Evolutionary conservation across 2,888 invertebrate species (phyloP).

Genomic region (Margaritifera margaritifera): DNA sequence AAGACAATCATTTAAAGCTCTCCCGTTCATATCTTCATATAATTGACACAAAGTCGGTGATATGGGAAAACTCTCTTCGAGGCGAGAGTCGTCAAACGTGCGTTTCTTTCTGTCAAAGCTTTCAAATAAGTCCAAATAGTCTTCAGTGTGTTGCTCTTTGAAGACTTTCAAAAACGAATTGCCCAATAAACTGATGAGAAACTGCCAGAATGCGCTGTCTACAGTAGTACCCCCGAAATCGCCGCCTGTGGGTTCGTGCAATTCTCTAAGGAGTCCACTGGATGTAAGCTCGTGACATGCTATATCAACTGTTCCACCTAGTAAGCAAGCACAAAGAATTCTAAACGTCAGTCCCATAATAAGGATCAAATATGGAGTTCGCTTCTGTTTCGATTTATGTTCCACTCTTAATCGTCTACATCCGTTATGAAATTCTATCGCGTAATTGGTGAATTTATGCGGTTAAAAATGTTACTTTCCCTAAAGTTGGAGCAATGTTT

Average conservation of each 20-base stretch:
- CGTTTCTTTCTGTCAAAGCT: slow-evolving; percentile 8
- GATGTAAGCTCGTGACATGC: slow-evolving; percentile 1
- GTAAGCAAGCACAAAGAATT: not conserved
- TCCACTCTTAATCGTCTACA: no score
- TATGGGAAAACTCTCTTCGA: not conserved
- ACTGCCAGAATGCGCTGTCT: slow-evolving; percentile 3
- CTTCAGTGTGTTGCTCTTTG: slow-evolving; percentile 2
- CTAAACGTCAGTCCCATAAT: no score
- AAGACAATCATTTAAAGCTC: no score
- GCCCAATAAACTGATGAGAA: slow-evolving; percentile 5
- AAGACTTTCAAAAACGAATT: not conserved
- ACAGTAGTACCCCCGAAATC: slow-evolving; percentile 9
- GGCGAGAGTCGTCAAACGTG: not conserved
- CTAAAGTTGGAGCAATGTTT: no score
- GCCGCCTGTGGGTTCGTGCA: slow-evolving; percentile 6
- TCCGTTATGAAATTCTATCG: no score
- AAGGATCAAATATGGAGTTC: no score
- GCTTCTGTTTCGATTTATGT: no score
- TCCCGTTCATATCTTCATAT: no score
- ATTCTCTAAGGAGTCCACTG: not conserved
- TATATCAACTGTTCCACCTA: slow-evolving; percentile 12
- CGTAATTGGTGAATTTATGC: no score
- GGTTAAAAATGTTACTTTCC: no score
- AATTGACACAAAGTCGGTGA: no score
- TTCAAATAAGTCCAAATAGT: slow-evolving; percentile 7